Percentiles rank a stretch among this genome's conserved stretches.
Conservation (phyloP, 2,797 vertebrate genomes). For the Myotis daubentonii region DNA sequence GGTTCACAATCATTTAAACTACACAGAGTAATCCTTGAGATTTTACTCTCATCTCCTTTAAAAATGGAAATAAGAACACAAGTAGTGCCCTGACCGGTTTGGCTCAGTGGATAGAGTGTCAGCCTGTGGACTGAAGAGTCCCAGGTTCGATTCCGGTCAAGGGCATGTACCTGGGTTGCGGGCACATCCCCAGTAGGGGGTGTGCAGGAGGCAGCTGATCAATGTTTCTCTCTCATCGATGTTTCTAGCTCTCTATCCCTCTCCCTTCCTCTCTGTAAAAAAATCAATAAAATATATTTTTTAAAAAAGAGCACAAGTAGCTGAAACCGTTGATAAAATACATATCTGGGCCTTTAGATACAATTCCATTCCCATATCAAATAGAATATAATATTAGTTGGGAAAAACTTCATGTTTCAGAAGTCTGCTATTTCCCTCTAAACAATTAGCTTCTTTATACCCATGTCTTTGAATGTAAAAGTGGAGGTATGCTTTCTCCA, state of each 20-base stretch:
- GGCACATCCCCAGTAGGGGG: no score
- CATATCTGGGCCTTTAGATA: neutral
- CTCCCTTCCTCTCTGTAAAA: no score
- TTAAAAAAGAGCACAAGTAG: neutral
- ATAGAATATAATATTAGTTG: neutral
- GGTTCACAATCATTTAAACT: slow-evolving; percentile 49
- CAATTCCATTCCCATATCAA: neutral
- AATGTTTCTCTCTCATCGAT: no score
- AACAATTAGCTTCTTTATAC: slow-evolving; percentile 14
- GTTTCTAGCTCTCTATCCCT: no score
- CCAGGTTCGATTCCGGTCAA: no score
- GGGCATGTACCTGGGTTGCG: no score
- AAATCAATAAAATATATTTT: no score
- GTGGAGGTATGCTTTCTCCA: neutral
- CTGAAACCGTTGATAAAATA: neutral
- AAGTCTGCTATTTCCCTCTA: slow-evolving; percentile 21
- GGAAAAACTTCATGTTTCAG: slow-evolving; percentile 1
- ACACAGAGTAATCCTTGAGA: neutral
- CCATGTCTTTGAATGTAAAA: slow-evolving; percentile 3
- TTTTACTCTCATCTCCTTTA: slow-evolving; percentile 37
- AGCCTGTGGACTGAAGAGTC: no score
- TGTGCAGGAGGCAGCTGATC: no score
- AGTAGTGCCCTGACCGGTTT: neutral
- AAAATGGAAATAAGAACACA: neutral
- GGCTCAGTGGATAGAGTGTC: no score